These are phyloP conservation scores for Caenorhabditis angaria DNA, from an alignment of 2,888 invertebrate genomes.

Conservation along the genomic window DNA sequence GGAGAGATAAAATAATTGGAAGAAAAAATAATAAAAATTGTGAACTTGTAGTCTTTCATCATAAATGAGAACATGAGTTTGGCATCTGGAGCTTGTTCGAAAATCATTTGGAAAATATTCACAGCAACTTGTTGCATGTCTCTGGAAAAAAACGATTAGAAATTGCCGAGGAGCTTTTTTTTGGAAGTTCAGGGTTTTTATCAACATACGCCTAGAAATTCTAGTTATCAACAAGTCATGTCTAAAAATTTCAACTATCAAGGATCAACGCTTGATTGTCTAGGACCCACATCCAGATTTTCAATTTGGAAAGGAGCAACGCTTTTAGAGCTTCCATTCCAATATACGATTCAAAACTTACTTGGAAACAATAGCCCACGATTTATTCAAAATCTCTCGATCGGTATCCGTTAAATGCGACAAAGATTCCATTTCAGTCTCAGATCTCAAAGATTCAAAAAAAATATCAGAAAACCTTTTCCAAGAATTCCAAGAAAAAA, in stretches of 20 bases:
- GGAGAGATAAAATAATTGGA: neutral
- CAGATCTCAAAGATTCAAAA: neutral
- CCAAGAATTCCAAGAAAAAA: no score
- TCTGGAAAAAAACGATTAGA: constrained; percentile 37
- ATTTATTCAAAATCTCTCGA: constrained; percentile 50
- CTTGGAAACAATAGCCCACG: constrained; percentile 56
- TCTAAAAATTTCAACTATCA: no score
- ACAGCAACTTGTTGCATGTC: constrained; percentile 56
- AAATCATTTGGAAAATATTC: constrained; percentile 61
- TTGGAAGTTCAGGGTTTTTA: no score
- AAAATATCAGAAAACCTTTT: neutral
- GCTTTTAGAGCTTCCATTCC: neutral
- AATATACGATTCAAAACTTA: constrained; percentile 14
- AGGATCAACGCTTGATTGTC: no score
- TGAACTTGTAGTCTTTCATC: constrained; percentile 53
- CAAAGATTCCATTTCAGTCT: constrained; percentile 47
- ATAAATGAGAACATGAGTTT: constrained; percentile 59
- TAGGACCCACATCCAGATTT: no score
- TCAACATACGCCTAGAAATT: no score
- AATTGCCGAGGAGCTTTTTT: no score
- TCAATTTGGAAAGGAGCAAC: no score
- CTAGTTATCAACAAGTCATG: no score
- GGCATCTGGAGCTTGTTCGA: constrained; percentile 59
- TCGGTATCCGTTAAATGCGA: constrained; percentile 51
- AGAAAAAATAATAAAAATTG: no score